Evolutionary conservation across 2,113 vertebrate genomes (phyloP).

Genomic region (Jacana jacana): DNA sequence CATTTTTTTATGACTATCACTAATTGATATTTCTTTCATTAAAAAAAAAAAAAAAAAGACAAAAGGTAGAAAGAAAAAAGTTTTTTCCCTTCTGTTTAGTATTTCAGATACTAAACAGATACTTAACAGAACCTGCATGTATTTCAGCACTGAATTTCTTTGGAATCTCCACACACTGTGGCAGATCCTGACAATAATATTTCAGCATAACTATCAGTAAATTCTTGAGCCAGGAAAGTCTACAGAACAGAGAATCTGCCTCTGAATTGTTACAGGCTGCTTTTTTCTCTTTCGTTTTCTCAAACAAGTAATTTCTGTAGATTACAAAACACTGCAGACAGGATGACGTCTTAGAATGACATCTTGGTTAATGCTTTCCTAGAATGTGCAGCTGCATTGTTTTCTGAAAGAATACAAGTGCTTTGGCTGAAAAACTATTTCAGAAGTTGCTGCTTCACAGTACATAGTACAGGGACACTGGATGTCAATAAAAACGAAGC

Average conservation of each 20-base stretch:
- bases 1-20: neutral
- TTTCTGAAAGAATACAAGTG: neutral
- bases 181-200: neutral
- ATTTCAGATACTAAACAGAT: neutral
- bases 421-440: neutral
- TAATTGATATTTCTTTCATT: neutral
- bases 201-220: neutral
- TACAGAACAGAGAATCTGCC: neutral
- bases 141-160: neutral
- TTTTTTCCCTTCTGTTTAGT: neutral
- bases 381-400: neutral
- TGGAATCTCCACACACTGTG: neutral
- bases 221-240: neutral
- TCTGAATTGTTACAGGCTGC: neutral
- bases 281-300: conserved; percentile 42
- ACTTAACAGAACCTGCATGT: neutral
- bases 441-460: neutral
- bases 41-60: neutral
- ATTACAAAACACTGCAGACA: conserved; percentile 12
- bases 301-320: neutral
- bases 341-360: conserved; percentile 24
- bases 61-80: neutral
- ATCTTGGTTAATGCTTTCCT: neutral
- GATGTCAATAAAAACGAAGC: neutral
- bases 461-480: neutral